phyloP scores from a whole-genome alignment of 2,797 vertebrate species.

The Garrulus glandarius region DNA sequence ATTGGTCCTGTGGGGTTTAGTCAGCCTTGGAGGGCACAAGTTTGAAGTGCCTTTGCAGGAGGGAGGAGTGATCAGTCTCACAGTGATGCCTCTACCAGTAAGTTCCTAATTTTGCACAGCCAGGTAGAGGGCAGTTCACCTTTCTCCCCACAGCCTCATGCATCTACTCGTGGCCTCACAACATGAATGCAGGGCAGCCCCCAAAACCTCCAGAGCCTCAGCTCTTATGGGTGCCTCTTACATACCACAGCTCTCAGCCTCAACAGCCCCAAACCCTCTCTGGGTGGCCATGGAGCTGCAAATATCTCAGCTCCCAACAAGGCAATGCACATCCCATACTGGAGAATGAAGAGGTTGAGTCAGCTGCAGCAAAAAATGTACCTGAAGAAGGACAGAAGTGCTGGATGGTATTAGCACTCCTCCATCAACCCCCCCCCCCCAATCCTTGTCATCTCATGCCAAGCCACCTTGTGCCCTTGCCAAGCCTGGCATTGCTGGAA shows the following conservation, averaged over 20 bases:
- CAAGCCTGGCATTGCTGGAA: background rate
- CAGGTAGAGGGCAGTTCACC: background rate
- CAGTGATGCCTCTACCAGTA: background rate
- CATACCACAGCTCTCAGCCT: background rate
- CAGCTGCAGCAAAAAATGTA: background rate
- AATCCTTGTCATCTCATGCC: background rate
- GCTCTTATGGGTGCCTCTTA: background rate
- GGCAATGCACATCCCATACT: background rate
- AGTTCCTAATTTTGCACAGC: background rate
- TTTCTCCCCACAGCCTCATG: rapidly evolving
- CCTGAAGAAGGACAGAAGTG: background rate
- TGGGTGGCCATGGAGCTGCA: background rate
- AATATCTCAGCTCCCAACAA: background rate
- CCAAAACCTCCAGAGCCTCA: background rate
- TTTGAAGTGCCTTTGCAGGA: background rate
- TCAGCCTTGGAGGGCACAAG: background rate
- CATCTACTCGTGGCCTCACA: background rate
- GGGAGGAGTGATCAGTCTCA: background rate
- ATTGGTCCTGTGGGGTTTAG: rapidly evolving
- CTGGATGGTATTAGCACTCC: background rate
- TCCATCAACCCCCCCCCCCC: rapidly evolving
- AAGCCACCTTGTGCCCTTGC: background rate
- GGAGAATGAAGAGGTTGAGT: rapidly evolving
- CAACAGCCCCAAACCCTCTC: background rate
- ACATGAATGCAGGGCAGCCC: background rate